Base-by-base conservation (phyloP, 1,140 invertebrate genomes). In the Frieseomelitta varia region DNA sequence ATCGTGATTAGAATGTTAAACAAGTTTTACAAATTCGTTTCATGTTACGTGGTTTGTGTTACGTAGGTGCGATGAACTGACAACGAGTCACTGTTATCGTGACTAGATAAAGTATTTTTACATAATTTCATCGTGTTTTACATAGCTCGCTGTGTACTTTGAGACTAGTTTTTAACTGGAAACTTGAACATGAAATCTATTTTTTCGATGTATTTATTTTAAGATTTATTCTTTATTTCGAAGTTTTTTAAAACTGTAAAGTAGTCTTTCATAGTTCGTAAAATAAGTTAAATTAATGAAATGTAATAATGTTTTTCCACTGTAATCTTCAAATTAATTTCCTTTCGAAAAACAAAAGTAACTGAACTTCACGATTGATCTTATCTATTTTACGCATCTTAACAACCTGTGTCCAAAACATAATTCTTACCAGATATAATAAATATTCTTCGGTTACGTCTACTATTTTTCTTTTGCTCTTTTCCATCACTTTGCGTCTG, bases 61-160 rank as follows among this genome's bases (percentile, higher is more conserved):
- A 76, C n/a, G 58, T 55, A 75, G 58, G 71, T 51, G 55, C 56
- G 0, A 24, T 15, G 47, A 47, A 55, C n/a, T 56, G 79, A 82
- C 76, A 76, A 76, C 73, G 72, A 39, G 34, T 4, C 58, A 8
- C 67, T 12, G 34, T 76, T 76, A 82, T 67, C 61, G 34, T 6
- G 63, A 24, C 19, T 21, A 27, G 80, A 82, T 76, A 76, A 76
- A 82, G 19, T 55, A 67, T 75, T 82, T 51, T 39, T 55, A 30
- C 75, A 47, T 81, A 67, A 67, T 81, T 75, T 67, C 58, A 47
- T 8, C 30, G 4, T 6, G 53, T 10, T 21, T 15, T 21, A n/a
- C 15, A 14, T 21, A 34, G 24, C 47, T 30, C 39, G 56, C 21
- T 56, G 34, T 19, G 15, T 19, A 15, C 19, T 2, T 27, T 11